Evolutionary conservation across 1,140 invertebrate genomes (phyloP).

Genomic region (Idris sp.): DNA sequence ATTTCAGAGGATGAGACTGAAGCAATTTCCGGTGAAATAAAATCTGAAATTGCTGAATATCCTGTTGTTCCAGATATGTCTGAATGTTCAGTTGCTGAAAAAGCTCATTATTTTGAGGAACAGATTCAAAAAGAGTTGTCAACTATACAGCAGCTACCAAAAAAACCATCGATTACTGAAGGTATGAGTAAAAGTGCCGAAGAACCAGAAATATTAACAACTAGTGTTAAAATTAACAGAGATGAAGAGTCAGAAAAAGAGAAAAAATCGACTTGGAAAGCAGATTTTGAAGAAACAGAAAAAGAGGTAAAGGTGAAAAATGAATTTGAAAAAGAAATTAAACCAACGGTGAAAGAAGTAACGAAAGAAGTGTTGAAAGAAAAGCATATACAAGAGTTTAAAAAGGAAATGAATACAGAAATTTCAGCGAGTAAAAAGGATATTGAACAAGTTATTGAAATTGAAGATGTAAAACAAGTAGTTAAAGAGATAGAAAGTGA

Average conservation of each 20-base stretch:
- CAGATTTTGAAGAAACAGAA: slow-evolving; percentile 17
- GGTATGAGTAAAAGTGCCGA: slow-evolving; percentile 36
- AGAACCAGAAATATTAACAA: slow-evolving; percentile 28
- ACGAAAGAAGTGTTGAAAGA: slow-evolving; percentile 5
- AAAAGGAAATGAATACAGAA: slow-evolving; percentile 6
- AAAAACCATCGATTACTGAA: slow-evolving; percentile 42
- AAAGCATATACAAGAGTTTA: not conserved
- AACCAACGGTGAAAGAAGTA: slow-evolving; percentile 9
- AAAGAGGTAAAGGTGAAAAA: slow-evolving; percentile 29
- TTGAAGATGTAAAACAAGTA: slow-evolving; percentile 8
- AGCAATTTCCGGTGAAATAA: slow-evolving; percentile 59
- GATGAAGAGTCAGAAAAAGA: slow-evolving; percentile 43
- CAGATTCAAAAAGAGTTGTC: slow-evolving; percentile 75
- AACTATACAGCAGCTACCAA: slow-evolving; percentile 34
- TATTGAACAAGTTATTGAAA: slow-evolving; percentile 2
- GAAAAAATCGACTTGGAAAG: slow-evolving; percentile 1
- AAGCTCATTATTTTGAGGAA: slow-evolving; percentile 77
- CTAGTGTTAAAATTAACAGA: slow-evolving; percentile 28
- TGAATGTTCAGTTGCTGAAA: slow-evolving; percentile 76
- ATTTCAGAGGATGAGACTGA: slow-evolving; percentile 69
- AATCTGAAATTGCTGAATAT: slow-evolving; percentile 70
- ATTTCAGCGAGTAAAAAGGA: slow-evolving; percentile 12
- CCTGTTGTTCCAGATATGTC: slow-evolving; percentile 74
- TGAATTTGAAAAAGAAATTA: slow-evolving; percentile 1
- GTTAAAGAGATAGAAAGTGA: slow-evolving; percentile 1